Percentiles rank a stretch among this genome's conserved stretches.
phyloP scores from a whole-genome alignment of 2,797 vertebrate species.

The Ctenosaura bakeri region DNA sequence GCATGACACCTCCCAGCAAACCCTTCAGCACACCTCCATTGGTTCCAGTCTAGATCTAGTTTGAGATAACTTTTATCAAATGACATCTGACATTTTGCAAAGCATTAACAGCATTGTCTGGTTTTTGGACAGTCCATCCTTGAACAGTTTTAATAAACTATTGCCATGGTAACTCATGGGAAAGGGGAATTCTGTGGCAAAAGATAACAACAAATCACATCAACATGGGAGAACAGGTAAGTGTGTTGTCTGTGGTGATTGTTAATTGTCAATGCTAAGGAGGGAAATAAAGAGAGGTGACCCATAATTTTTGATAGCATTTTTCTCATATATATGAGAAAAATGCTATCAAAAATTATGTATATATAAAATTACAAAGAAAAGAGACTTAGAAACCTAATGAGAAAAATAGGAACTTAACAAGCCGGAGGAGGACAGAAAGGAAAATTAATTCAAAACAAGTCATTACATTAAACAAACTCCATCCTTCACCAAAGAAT shows the following conservation, averaged over 20 bases:
- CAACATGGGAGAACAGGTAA: slow-evolving; percentile 53
- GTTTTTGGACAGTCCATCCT: slow-evolving; percentile 49
- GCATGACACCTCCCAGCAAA: no score
- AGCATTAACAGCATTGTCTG: slow-evolving; percentile 59
- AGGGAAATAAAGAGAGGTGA: slow-evolving; percentile 17
- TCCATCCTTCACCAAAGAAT: neutral
- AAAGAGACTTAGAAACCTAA: neutral
- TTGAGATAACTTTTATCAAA: neutral
- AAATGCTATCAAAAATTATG: no score
- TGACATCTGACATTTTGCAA: slow-evolving; percentile 49
- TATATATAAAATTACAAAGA: neutral
- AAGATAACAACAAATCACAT: slow-evolving; percentile 31
- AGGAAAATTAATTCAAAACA: slow-evolving; percentile 1
- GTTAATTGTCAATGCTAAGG: slow-evolving; percentile 41
- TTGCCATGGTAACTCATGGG: slow-evolving; percentile 74
- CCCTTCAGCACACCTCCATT: neutral
- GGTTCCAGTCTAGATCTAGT: neutral
- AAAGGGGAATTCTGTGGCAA: slow-evolving; percentile 24
- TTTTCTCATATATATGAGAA: no score
- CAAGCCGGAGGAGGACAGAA: neutral
- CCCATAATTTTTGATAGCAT: neutral
- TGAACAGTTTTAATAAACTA: slow-evolving; percentile 72
- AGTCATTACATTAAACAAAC: neutral
- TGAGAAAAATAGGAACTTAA: neutral
- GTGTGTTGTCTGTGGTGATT: slow-evolving; percentile 21